Conservation (phyloP, 2,888 invertebrate genomes). For the Physocephala rufipes region DNA sequence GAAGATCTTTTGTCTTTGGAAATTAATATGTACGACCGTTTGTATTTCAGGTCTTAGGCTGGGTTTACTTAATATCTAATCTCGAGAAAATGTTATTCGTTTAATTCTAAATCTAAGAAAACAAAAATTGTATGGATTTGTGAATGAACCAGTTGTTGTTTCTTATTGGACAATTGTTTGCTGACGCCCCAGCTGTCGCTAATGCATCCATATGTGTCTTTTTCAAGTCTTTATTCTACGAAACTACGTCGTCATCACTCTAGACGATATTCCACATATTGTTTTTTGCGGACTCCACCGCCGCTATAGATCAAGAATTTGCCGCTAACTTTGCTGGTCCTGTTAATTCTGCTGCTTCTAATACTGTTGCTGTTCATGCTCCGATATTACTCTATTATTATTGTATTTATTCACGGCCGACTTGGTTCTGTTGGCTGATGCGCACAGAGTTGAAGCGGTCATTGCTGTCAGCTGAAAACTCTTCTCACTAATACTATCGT, state of each 20-base stretch:
- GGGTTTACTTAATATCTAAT: no score
- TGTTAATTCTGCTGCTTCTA: no score
- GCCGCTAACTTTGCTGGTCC: no score
- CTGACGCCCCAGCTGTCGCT: constrained; percentile 39
- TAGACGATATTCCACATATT: constrained; percentile 63
- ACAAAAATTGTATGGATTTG: no score
- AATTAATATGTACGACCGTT: no score
- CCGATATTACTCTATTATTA: constrained; percentile 53
- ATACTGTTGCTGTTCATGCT: constrained; percentile 45
- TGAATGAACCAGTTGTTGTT: constrained; percentile 45
- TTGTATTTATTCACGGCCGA: constrained; percentile 49
- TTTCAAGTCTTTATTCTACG: constrained; percentile 62
- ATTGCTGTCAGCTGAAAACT: constrained; percentile 44
- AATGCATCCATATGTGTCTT: constrained; percentile 49
- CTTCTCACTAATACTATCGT: constrained; percentile 63
- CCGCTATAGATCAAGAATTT: constrained; percentile 44
- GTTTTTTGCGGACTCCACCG: constrained; percentile 32
- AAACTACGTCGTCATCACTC: constrained; percentile 64
- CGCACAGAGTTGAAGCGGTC: constrained; percentile 37
- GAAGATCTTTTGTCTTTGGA: no score
- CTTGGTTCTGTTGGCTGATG: constrained; percentile 40
- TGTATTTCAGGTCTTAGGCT: no score
- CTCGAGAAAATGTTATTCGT: no score
- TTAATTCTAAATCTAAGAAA: no score
- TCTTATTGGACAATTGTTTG: constrained; percentile 28